These are phyloP conservation scores for Drosophila nebulosa DNA, from an alignment of 1,140 invertebrate genomes.

Conservation along the genomic window DNA sequence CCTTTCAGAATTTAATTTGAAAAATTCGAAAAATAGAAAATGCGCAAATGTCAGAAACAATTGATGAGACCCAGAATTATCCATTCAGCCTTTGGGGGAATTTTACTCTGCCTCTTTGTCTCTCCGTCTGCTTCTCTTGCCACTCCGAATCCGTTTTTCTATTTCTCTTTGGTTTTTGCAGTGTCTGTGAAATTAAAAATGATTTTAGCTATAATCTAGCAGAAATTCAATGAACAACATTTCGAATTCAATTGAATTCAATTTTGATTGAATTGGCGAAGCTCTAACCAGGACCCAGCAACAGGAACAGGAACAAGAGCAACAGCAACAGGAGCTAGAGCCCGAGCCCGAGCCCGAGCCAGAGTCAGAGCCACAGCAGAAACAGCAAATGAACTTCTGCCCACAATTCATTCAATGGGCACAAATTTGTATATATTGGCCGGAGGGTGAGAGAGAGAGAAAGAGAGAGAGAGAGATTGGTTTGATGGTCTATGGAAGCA, in stretches of 20 bases:
- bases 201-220: conserved; percentile 71
- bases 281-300: conserved; percentile 8
- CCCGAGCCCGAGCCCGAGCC: background rate
- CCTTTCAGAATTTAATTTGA: no score
- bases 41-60: no score
- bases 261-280: conserved; percentile 63
- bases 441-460: background rate
- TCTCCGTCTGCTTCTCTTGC: no score
- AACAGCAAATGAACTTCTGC: background rate
- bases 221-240: conserved; percentile 70
- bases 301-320: conserved; percentile 17
- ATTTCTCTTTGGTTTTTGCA: background rate
- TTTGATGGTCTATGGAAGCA: background rate
- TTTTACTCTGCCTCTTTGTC: no score
- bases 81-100: no score
- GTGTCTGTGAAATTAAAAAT: conserved; percentile 64
- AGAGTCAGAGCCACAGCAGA: background rate
- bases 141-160: background rate
- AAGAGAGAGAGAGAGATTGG: no score
- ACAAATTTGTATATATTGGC: background rate
- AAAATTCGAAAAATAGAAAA: no score
- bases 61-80: no score
- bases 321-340: no score
- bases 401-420: background rate
- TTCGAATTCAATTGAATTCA: conserved; percentile 70